Conservation (phyloP, 2,797 vertebrate genomes). For the Coluber constrictor region DNA sequence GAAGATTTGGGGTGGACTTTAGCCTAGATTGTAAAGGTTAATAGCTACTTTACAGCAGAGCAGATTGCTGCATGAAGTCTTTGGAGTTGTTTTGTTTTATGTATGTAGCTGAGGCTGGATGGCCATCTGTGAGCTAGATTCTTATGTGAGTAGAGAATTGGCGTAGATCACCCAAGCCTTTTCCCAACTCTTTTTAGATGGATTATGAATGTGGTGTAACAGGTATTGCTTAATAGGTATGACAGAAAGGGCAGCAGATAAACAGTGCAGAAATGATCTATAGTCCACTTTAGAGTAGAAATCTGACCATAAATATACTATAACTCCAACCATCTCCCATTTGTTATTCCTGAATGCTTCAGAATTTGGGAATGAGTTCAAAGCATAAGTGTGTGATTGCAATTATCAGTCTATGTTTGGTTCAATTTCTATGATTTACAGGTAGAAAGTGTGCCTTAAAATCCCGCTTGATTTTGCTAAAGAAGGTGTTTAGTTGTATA, state of each 20-base stretch:
- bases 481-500: neutral
- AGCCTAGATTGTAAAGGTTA: neutral
- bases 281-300: neutral
- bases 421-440: neutral
- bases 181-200: neutral
- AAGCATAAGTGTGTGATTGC: neutral
- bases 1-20: neutral
- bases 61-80: neutral
- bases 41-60: neutral
- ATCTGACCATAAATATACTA: neutral
- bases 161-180: neutral
- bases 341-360: neutral
- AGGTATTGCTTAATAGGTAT: neutral
- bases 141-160: neutral
- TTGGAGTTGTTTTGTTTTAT: neutral
- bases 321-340: neutral
- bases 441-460: neutral
- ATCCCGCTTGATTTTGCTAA: neutral
- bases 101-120: neutral
- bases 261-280: neutral
- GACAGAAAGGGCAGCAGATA: neutral
- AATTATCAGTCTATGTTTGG: neutral
- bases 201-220: neutral
- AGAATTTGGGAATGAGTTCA: neutral
- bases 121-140: neutral